phyloP scores from a whole-genome alignment of 2,888 invertebrate species.

The Nomada goodeniana region DNA sequence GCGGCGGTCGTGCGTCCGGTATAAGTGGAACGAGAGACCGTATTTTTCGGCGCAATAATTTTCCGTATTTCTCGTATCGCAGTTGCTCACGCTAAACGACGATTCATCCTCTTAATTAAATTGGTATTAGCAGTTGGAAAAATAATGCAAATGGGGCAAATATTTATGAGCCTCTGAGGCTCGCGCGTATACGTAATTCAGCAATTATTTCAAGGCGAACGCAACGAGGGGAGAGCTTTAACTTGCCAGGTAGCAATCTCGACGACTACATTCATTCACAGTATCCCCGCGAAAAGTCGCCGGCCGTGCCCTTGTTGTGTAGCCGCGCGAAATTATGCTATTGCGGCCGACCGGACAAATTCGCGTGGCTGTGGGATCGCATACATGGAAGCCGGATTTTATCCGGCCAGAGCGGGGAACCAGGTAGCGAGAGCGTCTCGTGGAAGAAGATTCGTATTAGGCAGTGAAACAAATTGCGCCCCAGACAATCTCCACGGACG shows the following conservation, averaged over 20 bases:
- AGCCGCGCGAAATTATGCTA: constrained; percentile 51
- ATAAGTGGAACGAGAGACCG: background rate
- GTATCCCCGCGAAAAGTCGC: constrained; percentile 1
- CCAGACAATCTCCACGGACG: constrained; percentile 73
- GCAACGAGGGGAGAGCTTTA: too few species aligned
- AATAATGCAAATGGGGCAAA: constrained; percentile 48
- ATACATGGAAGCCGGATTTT: constrained; percentile 59
- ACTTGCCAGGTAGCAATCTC: too few species aligned
- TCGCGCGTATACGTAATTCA: too few species aligned
- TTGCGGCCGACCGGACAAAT: constrained; percentile 52
- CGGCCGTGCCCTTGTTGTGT: background rate
- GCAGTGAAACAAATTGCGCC: constrained; percentile 76
- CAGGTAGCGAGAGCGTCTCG: constrained; percentile 71
- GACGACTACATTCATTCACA: background rate
- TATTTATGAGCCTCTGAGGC: constrained; percentile 22
- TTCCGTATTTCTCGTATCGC: constrained; percentile 5
- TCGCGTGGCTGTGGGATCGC: constrained; percentile 53
- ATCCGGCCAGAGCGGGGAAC: constrained; percentile 53
- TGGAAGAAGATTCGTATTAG: constrained; percentile 77
- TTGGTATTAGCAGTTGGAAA: constrained; percentile 18
- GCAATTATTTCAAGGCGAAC: too few species aligned
- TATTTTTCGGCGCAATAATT: constrained; percentile 24
- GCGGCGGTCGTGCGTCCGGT: background rate
- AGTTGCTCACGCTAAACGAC: constrained; percentile 44
- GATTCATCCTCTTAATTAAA: constrained; percentile 54